Evolutionary conservation across 2,888 invertebrate species (phyloP), one percentile per base, ranked within the genome.

Genomic region (Capitulum mitella): DNA sequence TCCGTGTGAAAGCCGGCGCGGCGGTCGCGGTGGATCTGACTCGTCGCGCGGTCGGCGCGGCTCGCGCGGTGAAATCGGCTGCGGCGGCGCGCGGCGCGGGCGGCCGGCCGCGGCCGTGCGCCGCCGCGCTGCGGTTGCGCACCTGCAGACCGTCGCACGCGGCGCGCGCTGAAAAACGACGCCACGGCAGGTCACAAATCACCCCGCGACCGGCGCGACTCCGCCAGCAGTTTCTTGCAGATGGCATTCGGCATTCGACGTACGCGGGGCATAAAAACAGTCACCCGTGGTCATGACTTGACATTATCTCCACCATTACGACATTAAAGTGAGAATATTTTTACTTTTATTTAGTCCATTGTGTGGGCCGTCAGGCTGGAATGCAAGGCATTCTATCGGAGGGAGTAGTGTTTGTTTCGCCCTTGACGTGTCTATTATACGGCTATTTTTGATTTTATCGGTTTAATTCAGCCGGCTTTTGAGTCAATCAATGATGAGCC

Each of bases 281-380:
- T 40, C 70, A 40, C 70, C 70, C 70, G 70, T 26, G 37, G 70
- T 40, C 70, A 40, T 70, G 70, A 70, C 70, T 70, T 70, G 70
- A 70, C 70, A 70, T 70, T 70, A 70, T 70, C 70, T 70, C 12
- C 70, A 40, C 70, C 70, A 70, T 70, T 70, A 70, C 37, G 70
- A 70, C 70, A 70, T 70, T 70, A 70, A 70, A 70, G 70, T 70
- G 70, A 70, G 70, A 70, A 70, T 70, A 70, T 70, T 70, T 70
- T 70, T 70, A n/a, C 70, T 70, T 70, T 70, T 40, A 40, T 70
- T 70, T 40, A 70, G 70, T 6, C 26, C n/a, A 70, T 70, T 70
- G 70, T 70, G 22, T 40, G 70, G 12, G 37, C 37, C 40, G 70
- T 70, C 70, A 70, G 26, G 10, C 10, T 40, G 70, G 70, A 70